Percentiles rank a stretch among this genome's conserved stretches.
phyloP scores from a whole-genome alignment of 2,113 vertebrate genomes.

The Dipodomys ordii region DNA sequence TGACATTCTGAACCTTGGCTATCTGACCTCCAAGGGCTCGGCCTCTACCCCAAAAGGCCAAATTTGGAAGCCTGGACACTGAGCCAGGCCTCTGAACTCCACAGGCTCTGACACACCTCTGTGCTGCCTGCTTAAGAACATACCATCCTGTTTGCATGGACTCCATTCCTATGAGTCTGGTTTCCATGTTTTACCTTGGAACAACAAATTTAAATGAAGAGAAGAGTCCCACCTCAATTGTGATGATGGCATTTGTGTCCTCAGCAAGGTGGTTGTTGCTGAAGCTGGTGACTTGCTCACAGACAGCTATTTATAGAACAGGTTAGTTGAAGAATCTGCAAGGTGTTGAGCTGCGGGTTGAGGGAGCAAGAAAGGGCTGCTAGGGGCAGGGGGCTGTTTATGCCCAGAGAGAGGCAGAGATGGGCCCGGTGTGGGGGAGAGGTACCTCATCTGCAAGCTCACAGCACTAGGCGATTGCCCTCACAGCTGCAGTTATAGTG shows the following conservation, averaged over 20 bases:
- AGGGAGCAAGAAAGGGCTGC: fast-evolving
- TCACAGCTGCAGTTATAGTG: too few relatives aligned
- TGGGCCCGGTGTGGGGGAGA: not conserved
- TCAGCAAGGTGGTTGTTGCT: slow-evolving; percentile 28
- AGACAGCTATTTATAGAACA: slow-evolving; percentile 63
- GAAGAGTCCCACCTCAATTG: slow-evolving; percentile 21
- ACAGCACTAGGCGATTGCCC: too few relatives aligned
- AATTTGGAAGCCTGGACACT: not conserved
- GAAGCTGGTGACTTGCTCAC: slow-evolving; percentile 6
- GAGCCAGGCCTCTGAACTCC: not conserved
- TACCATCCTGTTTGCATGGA: too few relatives aligned
- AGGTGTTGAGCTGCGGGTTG: not conserved
- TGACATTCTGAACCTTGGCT: not conserved
- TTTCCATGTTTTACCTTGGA: not conserved
- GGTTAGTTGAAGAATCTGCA: not conserved
- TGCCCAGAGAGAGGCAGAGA: not conserved
- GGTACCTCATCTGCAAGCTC: too few relatives aligned
- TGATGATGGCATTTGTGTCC: slow-evolving; percentile 40
- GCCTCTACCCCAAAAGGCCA: not conserved
- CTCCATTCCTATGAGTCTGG: not conserved
- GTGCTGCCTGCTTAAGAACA: not conserved
- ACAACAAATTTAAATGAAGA: not conserved
- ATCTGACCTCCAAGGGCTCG: not conserved
- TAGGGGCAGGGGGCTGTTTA: not conserved
- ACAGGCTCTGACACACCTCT: not conserved